Conservation (phyloP, 2,113 vertebrate species). For the Labrus mixtus region DNA sequence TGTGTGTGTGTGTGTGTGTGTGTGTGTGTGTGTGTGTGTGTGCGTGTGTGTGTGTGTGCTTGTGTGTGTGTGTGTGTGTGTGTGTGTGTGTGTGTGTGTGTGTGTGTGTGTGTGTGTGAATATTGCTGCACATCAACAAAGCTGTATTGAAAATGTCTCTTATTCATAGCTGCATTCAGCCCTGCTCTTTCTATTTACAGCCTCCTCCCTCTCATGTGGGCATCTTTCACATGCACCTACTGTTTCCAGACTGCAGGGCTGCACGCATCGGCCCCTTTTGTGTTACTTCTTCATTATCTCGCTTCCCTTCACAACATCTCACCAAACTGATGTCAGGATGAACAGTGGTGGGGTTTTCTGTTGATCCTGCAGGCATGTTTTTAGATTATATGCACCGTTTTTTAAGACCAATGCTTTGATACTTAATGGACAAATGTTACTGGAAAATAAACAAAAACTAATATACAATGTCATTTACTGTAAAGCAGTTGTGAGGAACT, state of each 20-base stretch:
- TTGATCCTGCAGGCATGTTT: too few relatives aligned
- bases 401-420: background rate
- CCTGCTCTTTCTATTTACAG: slow-evolving; percentile 62
- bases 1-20: slow-evolving; percentile 1
- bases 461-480: background rate
- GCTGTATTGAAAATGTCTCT: slow-evolving; percentile 68
- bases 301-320: background rate
- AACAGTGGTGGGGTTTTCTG: too few relatives aligned
- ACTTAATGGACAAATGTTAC: background rate
- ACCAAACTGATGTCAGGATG: background rate
- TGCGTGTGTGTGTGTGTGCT: slow-evolving; percentile 2
- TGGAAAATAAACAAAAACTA: background rate
- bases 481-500: too few relatives aligned
- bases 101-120: slow-evolving; percentile 12
- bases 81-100: slow-evolving; percentile 19
- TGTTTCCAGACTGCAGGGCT: slow-evolving; percentile 45
- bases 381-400: background rate
- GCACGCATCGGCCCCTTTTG: background rate
- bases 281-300: background rate
- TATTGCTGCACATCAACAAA: slow-evolving; percentile 43
- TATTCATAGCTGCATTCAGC: slow-evolving; percentile 63
- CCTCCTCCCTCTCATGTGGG: slow-evolving; percentile 43
- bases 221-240: slow-evolving; percentile 50
- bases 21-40: slow-evolving; percentile 25
- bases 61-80: slow-evolving; percentile 37